Percentiles rank a stretch among this genome's conserved stretches.
Evolutionary conservation across 2,888 invertebrate genomes (phyloP).

Genomic region (Iselma pallidipennis): DNA sequence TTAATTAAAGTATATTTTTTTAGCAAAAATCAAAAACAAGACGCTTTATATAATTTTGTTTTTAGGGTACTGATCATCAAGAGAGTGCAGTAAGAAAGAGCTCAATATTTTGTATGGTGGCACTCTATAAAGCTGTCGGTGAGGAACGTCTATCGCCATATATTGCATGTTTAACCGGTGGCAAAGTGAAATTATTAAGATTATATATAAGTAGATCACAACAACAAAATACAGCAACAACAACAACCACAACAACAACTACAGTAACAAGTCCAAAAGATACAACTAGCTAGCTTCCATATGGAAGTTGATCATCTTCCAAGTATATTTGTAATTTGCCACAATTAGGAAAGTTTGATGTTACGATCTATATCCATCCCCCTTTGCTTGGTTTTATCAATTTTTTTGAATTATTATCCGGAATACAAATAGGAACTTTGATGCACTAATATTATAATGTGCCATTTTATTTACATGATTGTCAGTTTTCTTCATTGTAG

Average conservation of each 20-base stretch:
- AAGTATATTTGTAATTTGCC: no score
- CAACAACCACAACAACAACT: constrained; percentile 29
- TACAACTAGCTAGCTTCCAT: constrained; percentile 33
- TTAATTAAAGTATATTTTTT: constrained; percentile 71
- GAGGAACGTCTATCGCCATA: constrained; percentile 83
- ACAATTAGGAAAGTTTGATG: no score
- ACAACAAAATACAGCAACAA: no score
- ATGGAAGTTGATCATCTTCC: constrained; percentile 9
- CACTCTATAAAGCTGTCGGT: constrained; percentile 86
- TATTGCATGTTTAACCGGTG: constrained; percentile 79
- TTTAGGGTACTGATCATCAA: constrained; percentile 85
- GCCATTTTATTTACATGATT: background rate
- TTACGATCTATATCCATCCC: no score
- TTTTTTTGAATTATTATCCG: no score
- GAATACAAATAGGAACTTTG: no score
- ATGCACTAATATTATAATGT: background rate
- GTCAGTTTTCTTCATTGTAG: no score
- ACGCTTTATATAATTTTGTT: constrained; percentile 26
- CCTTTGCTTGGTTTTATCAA: no score
- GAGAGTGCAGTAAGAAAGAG: constrained; percentile 95
- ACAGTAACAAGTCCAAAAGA: constrained; percentile 56
- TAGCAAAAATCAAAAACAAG: no score
- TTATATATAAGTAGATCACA: constrained; percentile 73
- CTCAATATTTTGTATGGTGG: constrained; percentile 96
- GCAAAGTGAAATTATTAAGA: constrained; percentile 85